These are phyloP conservation scores for Muscicapa comitata DNA, from an alignment of 2,797 vertebrate genomes.

Conservation along the genomic window DNA sequence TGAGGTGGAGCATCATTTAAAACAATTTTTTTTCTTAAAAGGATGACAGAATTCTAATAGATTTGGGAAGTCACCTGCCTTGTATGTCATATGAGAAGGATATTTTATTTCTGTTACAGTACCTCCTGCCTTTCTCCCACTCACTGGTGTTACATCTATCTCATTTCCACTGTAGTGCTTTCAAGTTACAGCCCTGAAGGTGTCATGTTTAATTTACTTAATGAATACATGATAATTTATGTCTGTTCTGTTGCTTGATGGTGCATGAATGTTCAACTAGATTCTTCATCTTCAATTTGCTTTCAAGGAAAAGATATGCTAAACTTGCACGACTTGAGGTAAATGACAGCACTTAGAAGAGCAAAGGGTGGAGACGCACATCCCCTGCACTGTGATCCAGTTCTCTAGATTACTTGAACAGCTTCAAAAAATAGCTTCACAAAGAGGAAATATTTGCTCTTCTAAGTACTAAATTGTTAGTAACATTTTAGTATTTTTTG, in stretches of 20 bases:
- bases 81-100: neutral
- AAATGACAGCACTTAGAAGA: neutral
- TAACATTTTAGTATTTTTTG: neutral
- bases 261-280: conserved; percentile 37
- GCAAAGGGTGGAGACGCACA: neutral
- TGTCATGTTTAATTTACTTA: conserved; percentile 70
- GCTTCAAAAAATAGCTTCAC: neutral
- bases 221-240: conserved; percentile 66
- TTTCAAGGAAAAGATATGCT: conserved; percentile 30
- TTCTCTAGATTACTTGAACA: neutral
- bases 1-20: neutral
- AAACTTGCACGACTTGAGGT: neutral
- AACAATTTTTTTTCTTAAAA: neutral
- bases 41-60: neutral
- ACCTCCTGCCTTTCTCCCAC: neutral
- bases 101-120: neutral
- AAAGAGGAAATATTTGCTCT: neutral
- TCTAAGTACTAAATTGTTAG: neutral
- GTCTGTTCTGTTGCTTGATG: conserved; percentile 43
- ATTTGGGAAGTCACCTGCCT: neutral
- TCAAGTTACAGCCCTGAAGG: conserved; percentile 29
- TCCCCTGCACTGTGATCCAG: neutral
- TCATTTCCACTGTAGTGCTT: conserved; percentile 19
- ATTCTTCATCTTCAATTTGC: conserved; percentile 52
- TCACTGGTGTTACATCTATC: neutral